A percentile compares a stretch with the other conserved stretches of the same genome.
Evolutionary conservation across 1,140 invertebrate species (phyloP).

Genomic region (Bombus picipes): DNA sequence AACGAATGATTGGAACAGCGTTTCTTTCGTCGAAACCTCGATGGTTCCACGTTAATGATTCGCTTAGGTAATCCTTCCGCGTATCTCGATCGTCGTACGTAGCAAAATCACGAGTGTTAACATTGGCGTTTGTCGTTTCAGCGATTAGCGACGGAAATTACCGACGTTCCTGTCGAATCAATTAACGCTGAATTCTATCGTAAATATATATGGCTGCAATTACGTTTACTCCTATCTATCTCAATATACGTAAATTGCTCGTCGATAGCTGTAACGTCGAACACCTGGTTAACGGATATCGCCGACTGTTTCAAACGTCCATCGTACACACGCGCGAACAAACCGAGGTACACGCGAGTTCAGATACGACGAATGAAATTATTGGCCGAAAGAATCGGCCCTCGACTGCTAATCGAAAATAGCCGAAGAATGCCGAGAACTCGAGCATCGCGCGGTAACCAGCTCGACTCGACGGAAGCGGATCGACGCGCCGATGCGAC

Average conservation of each 20-base stretch:
- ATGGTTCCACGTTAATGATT: background rate
- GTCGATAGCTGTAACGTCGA: background rate
- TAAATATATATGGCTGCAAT: too few species aligned
- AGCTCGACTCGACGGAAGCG: background rate
- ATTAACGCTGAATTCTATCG: too few species aligned
- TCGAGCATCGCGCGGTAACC: background rate
- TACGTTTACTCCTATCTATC: background rate
- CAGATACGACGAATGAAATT: background rate
- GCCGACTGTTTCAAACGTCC: background rate
- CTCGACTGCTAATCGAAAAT: accelerated
- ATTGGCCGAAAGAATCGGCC: background rate
- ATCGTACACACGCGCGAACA: too few species aligned
- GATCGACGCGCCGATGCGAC: conserved; percentile 44
- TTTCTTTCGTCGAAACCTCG: background rate
- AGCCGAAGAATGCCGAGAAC: background rate
- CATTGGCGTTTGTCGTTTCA: accelerated
- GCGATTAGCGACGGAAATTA: too few species aligned
- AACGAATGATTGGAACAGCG: background rate
- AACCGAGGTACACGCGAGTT: accelerated
- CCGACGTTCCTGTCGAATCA: too few species aligned
- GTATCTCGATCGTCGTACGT: background rate
- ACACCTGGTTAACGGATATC: accelerated
- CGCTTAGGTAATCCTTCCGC: background rate
- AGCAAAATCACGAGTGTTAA: background rate
- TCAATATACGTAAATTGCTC: background rate